These are phyloP conservation scores for Willowsia nigromaculata DNA, from an alignment of 2,888 invertebrate species.

Conservation along the genomic window DNA sequence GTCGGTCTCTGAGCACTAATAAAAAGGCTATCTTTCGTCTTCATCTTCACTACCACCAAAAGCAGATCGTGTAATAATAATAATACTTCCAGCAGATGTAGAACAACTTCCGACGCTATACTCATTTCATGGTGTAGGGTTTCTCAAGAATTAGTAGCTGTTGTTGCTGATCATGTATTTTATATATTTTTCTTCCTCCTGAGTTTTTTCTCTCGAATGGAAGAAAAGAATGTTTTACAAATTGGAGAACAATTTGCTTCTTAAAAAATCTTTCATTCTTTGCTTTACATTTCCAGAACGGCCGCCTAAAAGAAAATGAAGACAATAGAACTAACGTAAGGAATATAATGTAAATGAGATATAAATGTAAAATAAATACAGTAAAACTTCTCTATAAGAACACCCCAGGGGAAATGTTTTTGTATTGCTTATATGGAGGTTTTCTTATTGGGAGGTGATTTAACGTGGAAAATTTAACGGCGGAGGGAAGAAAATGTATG, in stretches of 20 bases:
- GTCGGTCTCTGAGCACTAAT: constrained; percentile 58
- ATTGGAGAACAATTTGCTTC: constrained; percentile 54
- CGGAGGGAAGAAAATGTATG: too few relatives aligned
- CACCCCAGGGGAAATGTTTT: too few relatives aligned
- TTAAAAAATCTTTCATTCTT: constrained; percentile 8
- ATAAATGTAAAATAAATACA: too few relatives aligned
- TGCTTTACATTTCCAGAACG: background rate
- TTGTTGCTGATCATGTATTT: background rate
- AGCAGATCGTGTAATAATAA: constrained; percentile 13
- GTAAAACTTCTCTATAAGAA: too few relatives aligned
- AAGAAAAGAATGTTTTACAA: constrained; percentile 37
- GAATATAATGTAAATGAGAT: too few relatives aligned
- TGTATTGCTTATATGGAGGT: too few relatives aligned
- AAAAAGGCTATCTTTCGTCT: constrained; percentile 55
- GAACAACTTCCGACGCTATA: background rate
- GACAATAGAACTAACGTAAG: background rate
- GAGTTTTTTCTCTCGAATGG: background rate
- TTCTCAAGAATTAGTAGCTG: background rate
- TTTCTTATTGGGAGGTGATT: too few relatives aligned
- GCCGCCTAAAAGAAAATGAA: background rate
- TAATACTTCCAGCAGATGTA: constrained; percentile 27
- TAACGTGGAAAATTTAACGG: too few relatives aligned
- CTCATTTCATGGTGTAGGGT: background rate
- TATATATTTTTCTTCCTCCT: background rate
- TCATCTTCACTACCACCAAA: constrained; percentile 37